Percentiles rank a stretch among this genome's conserved stretches.
These are phyloP conservation scores for Poliocrania exsul DNA, from an alignment of 2,797 vertebrate genomes.

Conservation along the genomic window DNA sequence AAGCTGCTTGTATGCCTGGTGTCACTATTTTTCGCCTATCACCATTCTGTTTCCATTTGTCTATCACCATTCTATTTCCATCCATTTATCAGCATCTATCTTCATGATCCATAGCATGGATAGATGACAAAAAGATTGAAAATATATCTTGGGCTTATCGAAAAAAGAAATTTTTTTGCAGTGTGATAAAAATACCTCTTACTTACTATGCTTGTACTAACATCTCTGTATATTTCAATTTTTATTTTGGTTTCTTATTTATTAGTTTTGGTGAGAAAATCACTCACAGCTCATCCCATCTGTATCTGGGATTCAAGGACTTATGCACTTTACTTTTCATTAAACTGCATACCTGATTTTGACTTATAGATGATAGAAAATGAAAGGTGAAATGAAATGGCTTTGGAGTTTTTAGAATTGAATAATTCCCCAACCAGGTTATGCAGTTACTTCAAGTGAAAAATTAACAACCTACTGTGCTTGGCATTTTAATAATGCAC, in stretches of 20 bases:
- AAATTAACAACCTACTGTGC: constrained; percentile 63
- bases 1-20: not conserved
- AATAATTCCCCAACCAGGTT: constrained; percentile 62
- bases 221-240: not conserved
- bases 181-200: not conserved
- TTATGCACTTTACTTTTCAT: constrained; percentile 35
- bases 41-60: not conserved
- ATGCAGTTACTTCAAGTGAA: constrained; percentile 67
- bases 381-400: constrained; percentile 69
- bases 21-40: not conserved
- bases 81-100: not conserved
- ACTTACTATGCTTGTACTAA: not conserved
- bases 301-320: constrained; percentile 45
- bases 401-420: constrained; percentile 55
- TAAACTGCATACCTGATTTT: constrained; percentile 52
- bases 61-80: not conserved
- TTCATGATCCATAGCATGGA: not conserved
- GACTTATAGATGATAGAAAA: constrained; percentile 48
- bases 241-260: not conserved
- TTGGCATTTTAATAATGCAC: constrained; percentile 66
- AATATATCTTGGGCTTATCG: not conserved
- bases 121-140: not conserved
- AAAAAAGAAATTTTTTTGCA: not conserved
- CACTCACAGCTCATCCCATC: not conserved
- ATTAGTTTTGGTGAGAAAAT: not conserved